Evolutionary conservation across 2,797 vertebrate genomes (phyloP).

Genomic region (Gallinago solitaria): DNA sequence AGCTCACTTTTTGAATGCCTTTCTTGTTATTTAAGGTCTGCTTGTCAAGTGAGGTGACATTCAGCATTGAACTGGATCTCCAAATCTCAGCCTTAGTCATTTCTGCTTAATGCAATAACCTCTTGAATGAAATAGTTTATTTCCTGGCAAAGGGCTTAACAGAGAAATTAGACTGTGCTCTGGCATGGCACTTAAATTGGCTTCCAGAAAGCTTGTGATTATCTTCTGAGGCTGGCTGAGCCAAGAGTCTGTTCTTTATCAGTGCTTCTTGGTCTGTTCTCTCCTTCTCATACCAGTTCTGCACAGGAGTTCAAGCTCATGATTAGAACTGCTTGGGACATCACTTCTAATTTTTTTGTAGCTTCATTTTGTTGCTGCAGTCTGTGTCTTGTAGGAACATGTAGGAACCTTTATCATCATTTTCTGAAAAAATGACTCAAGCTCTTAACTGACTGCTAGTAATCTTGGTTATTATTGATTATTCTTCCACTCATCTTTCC

Average conservation of each 20-base stretch:
- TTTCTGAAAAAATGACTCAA: neutral
- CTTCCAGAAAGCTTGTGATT: conserved; percentile 59
- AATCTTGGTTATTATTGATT: neutral
- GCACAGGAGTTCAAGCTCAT: neutral
- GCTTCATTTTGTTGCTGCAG: neutral
- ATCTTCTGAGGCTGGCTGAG: neutral
- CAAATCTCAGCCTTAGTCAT: conserved; percentile 37
- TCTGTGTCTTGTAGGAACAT: neutral
- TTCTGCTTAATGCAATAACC: conserved; percentile 61
- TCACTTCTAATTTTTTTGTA: neutral
- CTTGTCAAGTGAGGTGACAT: conserved; percentile 37
- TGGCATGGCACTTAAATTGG: conserved; percentile 53
- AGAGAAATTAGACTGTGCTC: conserved; percentile 49
- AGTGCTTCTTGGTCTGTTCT: conserved; percentile 17
- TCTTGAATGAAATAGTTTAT: conserved; percentile 63
- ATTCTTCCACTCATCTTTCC: neutral
- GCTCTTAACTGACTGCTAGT: neutral
- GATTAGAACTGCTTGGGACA: neutral
- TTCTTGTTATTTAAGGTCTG: conserved; percentile 31
- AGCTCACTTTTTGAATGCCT: neutral
- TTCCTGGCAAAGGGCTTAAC: conserved; percentile 62
- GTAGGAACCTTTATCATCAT: neutral
- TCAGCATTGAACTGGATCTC: conserved; percentile 24
- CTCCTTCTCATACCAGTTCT: neutral
- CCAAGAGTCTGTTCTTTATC: conserved; percentile 58